Conservation (phyloP, 1,140 invertebrate species). For the Macrobrachium rosenbergii region DNA sequence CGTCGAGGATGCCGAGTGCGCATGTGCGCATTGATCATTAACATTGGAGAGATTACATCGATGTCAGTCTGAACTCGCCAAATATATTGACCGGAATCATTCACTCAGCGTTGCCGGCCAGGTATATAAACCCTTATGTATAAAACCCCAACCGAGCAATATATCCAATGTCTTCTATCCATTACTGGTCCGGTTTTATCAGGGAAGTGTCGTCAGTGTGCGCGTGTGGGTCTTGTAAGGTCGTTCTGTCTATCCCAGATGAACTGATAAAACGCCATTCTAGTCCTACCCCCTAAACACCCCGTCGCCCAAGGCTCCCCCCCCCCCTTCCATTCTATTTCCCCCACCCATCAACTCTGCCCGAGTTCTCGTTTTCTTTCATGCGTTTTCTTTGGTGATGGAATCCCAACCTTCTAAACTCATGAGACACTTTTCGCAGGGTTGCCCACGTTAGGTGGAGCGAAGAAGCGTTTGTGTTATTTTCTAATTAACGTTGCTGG, state of each 20-base stretch:
- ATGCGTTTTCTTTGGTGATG: conserved; percentile 55
- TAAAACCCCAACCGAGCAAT: conserved; percentile 14
- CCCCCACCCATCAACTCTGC: too few relatives aligned
- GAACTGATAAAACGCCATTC: conserved; percentile 53
- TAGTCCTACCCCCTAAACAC: neutral
- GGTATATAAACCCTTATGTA: too few relatives aligned
- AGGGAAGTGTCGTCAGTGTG: conserved; percentile 35
- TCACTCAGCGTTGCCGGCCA: too few relatives aligned
- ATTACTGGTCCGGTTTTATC: conserved; percentile 51
- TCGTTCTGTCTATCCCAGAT: conserved; percentile 50
- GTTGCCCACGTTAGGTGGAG: conserved; percentile 35
- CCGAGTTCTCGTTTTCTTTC: conserved; percentile 51
- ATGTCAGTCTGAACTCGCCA: too few relatives aligned
- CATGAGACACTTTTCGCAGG: conserved; percentile 1
- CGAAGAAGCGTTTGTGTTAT: neutral
- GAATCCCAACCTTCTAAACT: conserved; percentile 11
- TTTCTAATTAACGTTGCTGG: neutral
- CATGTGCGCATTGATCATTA: too few relatives aligned
- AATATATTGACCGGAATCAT: too few relatives aligned
- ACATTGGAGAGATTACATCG: too few relatives aligned
- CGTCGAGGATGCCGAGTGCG: too few relatives aligned
- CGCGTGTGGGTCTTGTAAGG: conserved; percentile 50
- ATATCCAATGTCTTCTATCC: conserved; percentile 45
- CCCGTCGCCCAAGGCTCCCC: too few relatives aligned
- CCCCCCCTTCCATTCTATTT: too few relatives aligned